Evolutionary conservation across 2,888 invertebrate genomes (phyloP).

Genomic region (Phlogophora meticulosa): DNA sequence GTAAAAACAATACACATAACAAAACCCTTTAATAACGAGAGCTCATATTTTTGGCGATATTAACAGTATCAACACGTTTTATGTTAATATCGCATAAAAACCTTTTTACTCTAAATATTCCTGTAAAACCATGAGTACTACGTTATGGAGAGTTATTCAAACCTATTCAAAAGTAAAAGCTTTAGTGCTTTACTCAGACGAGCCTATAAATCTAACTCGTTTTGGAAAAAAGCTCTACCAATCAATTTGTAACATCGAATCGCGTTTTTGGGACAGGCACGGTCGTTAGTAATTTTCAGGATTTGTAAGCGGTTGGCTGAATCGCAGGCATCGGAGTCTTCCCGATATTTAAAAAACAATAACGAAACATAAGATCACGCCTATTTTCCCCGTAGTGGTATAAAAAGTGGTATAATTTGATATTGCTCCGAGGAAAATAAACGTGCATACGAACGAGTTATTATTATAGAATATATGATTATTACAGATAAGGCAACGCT

Average conservation of each 20-base stretch:
- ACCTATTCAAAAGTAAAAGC: conserved; percentile 21
- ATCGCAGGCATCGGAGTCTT: neutral
- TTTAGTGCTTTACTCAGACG: neutral
- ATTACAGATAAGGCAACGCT: conserved; percentile 28
- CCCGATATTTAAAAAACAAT: too few species aligned
- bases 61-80: conserved; percentile 20
- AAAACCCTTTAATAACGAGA: neutral
- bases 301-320: neutral
- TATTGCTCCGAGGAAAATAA: neutral
- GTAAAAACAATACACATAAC: neutral
- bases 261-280: neutral
- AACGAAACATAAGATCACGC: neutral
- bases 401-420: too few species aligned
- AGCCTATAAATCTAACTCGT: conserved; percentile 11
- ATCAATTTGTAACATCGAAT: conserved; percentile 18
- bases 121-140: conserved; percentile 24
- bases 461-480: conserved; percentile 7
- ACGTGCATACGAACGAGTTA: conserved; percentile 11
- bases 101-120: conserved; percentile 34
- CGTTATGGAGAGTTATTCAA: conserved; percentile 1
- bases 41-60: conserved; percentile 8
- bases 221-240: conserved; percentile 25
- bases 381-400: too few species aligned
- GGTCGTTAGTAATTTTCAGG: conserved; percentile 28
- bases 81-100: conserved; percentile 20